A percentile compares a stretch with the other conserved stretches of the same genome.
Conservation (phyloP, 92 coral and sea anemone genomes). For the Palythoa grandiflora region DNA sequence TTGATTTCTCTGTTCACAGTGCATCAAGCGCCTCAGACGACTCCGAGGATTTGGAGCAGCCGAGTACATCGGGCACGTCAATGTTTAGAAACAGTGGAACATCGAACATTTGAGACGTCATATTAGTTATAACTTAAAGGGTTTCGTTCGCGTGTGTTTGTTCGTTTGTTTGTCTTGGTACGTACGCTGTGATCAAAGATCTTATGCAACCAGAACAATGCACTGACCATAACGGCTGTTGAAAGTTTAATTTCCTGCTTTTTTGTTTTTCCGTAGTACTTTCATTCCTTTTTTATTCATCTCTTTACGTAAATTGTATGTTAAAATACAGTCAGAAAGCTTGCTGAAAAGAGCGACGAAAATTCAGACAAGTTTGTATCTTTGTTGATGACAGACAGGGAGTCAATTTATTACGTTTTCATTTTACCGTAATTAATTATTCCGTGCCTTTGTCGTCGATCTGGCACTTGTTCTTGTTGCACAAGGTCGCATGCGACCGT, state of each 20-base stretch:
- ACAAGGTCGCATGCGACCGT: background rate
- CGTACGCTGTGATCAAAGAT: background rate
- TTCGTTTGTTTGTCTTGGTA: background rate
- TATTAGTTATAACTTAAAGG: background rate
- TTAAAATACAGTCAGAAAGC: too few relatives aligned
- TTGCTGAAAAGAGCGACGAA: background rate
- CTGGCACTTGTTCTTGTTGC: background rate
- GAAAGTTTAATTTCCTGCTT: background rate
- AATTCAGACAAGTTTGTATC: background rate
- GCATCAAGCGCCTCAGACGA: constrained; percentile 73
- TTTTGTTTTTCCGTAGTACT: too few relatives aligned
- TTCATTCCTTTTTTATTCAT: too few relatives aligned
- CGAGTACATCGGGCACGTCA: constrained; percentile 75
- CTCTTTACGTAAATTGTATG: too few relatives aligned
- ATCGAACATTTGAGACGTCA: constrained; percentile 15
- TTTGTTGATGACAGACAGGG: background rate
- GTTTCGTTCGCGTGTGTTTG: background rate
- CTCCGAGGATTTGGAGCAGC: constrained; percentile 75
- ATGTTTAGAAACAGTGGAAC: constrained; percentile 21
- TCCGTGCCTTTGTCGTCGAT: background rate
- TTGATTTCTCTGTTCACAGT: constrained; percentile 13
- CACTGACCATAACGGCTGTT: background rate
- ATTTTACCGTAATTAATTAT: background rate
- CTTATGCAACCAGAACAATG: background rate
- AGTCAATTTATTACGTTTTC: background rate